These are phyloP conservation scores for Sanderia malayensis DNA, from an alignment of 30 jellyfish, hydroid and myxozoan species.

Conservation along the genomic window DNA sequence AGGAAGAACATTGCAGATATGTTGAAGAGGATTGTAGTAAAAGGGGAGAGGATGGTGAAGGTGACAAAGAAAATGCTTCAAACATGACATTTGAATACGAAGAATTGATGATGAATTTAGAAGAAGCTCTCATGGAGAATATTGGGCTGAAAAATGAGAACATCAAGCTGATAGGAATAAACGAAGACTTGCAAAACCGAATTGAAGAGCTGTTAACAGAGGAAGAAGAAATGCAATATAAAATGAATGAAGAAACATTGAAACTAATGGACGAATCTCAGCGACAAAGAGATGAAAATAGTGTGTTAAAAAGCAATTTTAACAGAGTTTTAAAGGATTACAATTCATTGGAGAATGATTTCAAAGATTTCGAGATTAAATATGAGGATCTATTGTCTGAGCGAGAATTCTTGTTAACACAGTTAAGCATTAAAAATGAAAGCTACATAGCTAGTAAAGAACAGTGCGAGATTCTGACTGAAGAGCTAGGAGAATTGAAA, in stretches of 20 bases:
- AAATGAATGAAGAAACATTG: constrained; percentile 36
- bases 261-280: constrained; percentile 50
- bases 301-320: constrained; percentile 50
- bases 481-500: constrained; percentile 25
- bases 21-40: not conserved
- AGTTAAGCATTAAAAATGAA: constrained; percentile 37
- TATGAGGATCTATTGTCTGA: constrained; percentile 51
- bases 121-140: constrained; percentile 50
- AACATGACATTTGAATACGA: constrained; percentile 12
- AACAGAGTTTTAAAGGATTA: constrained; percentile 52
- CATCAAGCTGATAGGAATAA: constrained; percentile 18
- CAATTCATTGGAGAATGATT: constrained; percentile 46
- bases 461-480: constrained; percentile 27
- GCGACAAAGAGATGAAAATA: constrained; percentile 59
- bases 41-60: too few relatives aligned
- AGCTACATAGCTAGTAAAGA: constrained; percentile 26
- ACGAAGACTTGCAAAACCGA: constrained; percentile 44
- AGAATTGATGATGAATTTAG: constrained; percentile 25
- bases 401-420: constrained; percentile 38
- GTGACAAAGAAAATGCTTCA: not conserved
- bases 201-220: constrained; percentile 44
- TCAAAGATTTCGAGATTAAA: constrained; percentile 32
- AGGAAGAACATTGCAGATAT: not conserved
- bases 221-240: constrained; percentile 51
- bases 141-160: constrained; percentile 48